phyloP scores from a whole-genome alignment of 2,797 vertebrate genomes.

The Antrozous pallidus region DNA sequence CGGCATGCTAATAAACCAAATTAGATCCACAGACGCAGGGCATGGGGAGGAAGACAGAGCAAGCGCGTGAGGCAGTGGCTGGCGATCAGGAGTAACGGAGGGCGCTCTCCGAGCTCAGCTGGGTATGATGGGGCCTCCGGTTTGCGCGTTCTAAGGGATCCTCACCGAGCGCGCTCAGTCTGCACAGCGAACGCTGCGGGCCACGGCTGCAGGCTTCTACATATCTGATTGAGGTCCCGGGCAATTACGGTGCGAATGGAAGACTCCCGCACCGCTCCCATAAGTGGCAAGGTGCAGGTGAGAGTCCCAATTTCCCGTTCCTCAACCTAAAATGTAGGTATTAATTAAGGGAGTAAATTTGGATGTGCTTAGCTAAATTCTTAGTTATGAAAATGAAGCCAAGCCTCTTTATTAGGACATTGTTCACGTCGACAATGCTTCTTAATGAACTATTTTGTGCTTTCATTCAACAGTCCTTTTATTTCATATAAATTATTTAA shows the following conservation, averaged over 20 bases:
- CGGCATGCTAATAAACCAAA: conserved; percentile 61
- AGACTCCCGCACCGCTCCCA: conserved; percentile 2
- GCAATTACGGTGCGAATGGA: background rate
- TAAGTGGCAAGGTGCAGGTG: conserved; percentile 22
- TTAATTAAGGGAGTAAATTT: conserved; percentile 47
- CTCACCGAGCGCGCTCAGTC: conserved; percentile 27
- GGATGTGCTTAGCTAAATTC: conserved; percentile 44
- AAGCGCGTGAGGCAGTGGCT: background rate
- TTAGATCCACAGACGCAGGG: conserved; percentile 53
- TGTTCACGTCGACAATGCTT: conserved; percentile 9
- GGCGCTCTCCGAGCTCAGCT: too few species aligned
- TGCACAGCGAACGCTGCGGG: conserved; percentile 40
- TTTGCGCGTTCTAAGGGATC: conserved; percentile 11
- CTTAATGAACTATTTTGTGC: conserved; percentile 34
- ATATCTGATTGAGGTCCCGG: conserved; percentile 29
- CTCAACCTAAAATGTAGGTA: conserved; percentile 12
- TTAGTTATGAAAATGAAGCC: conserved; percentile 31
- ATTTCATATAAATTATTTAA: conserved; percentile 52
- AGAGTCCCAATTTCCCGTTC: conserved; percentile 18
- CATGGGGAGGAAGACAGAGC: conserved; percentile 21
- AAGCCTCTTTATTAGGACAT: conserved; percentile 17
- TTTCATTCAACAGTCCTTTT: conserved; percentile 44
- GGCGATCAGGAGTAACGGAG: background rate
- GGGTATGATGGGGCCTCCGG: too few species aligned
- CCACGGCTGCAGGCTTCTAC: conserved; percentile 14